Conservation (phyloP, 2,888 invertebrate genomes). For the Esperia sulphurella region DNA sequence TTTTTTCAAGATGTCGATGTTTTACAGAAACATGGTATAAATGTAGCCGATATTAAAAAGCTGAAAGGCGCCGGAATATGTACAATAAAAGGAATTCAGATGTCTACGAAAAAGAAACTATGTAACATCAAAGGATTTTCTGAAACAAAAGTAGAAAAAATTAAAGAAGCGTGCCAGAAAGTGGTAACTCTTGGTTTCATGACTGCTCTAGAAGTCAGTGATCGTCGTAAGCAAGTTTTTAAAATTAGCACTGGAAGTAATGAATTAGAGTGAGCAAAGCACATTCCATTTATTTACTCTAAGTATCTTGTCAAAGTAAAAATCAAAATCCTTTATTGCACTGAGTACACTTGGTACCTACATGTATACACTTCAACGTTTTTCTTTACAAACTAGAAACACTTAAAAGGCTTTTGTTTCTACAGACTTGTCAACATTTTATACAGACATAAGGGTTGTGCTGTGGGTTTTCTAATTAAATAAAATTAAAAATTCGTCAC, state of each 20-base stretch:
- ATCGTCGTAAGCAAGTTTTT: conserved; percentile 85
- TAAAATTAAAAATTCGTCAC: too few species aligned
- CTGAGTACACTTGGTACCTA: too few species aligned
- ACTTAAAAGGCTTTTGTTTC: too few species aligned
- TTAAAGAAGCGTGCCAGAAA: conserved; percentile 87
- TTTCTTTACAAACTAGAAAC: too few species aligned
- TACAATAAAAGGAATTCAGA: conserved; percentile 89
- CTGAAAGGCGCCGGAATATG: conserved; percentile 87
- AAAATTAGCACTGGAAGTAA: conserved; percentile 83
- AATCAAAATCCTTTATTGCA: too few species aligned
- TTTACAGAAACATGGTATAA: conserved; percentile 80
- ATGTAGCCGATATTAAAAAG: conserved; percentile 87
- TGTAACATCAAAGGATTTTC: conserved; percentile 87
- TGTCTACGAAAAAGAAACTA: conserved; percentile 87
- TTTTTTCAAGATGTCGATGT: conserved; percentile 88
- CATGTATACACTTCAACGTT: too few species aligned
- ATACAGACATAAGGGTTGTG: too few species aligned
- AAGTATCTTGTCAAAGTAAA: too few species aligned
- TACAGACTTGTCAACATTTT: too few species aligned
- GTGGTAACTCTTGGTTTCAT: conserved; percentile 82
- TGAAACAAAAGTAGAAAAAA: conserved; percentile 88
- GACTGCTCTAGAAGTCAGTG: conserved; percentile 86
- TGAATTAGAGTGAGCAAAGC: conserved; percentile 83
- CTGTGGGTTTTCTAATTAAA: too few species aligned
- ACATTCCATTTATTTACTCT: background rate